Percentiles rank a stretch among this genome's conserved stretches.
Conservation (phyloP, 2,113 vertebrate species). For the Kryptolebias marmoratus region DNA sequence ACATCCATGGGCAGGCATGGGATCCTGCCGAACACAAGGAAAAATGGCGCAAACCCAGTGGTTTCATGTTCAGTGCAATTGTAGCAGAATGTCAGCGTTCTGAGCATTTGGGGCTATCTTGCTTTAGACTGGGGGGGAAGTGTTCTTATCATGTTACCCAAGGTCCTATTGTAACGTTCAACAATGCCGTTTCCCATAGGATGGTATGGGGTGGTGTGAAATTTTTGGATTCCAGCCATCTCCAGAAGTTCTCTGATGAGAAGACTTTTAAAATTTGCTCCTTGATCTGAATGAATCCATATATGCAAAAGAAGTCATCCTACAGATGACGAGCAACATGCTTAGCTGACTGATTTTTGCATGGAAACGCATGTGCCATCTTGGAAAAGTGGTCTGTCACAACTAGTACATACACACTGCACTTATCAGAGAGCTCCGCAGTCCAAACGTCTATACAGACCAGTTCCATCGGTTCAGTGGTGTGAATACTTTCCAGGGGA, state of each 20-base stretch:
- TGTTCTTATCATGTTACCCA: not conserved
- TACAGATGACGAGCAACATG: not conserved
- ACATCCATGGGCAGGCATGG: not conserved
- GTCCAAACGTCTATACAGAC: slow-evolving; percentile 2
- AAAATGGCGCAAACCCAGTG: not conserved
- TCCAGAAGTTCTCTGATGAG: not conserved
- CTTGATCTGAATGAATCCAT: not conserved
- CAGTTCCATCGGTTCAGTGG: not conserved
- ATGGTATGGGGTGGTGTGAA: not conserved
- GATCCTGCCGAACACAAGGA: not conserved
- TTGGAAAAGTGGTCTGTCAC: not conserved
- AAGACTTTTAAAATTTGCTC: not conserved
- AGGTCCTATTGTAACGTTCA: not conserved
- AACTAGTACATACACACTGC: not conserved
- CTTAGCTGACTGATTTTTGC: not conserved
- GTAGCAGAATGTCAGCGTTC: not conserved
- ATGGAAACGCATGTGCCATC: not conserved
- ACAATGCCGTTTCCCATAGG: not conserved
- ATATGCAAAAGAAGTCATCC: not conserved
- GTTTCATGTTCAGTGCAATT: not conserved
- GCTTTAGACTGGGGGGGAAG: not conserved
- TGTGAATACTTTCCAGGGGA: not conserved
- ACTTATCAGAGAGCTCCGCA: not conserved
- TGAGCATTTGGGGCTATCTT: not conserved
- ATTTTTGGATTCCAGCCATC: not conserved